Evolutionary conservation across 2,113 vertebrate genomes (phyloP), one percentile per base, ranked within the genome.

Genomic region (Labrus mixtus): DNA sequence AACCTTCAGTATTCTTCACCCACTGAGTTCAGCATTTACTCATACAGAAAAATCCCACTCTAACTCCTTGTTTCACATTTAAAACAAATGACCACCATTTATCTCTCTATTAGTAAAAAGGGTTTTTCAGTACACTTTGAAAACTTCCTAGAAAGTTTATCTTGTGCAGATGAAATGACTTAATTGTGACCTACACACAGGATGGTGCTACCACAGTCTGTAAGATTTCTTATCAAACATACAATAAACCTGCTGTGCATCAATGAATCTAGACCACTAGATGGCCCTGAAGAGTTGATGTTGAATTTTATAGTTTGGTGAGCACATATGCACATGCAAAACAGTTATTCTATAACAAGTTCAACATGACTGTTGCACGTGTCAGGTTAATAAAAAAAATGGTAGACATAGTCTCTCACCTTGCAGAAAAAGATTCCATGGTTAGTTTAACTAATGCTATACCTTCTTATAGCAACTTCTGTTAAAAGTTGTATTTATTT

Each of bases 11-110:
- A 16, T 61, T 19, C 4, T 12, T 43, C 70, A 20, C 70, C 80
- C 76, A 80, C 79, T 72, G 39, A 68, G 46, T 74, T 41, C 73
- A 57, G 73, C 2, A 25, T 36, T 82, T 23, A 86, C 41, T 79
- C 81, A 82, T 53, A 19, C 2, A 10, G 6, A 39, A 29, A 79
- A 43, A 58, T 41, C 41, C 22, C 51, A 33, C 20, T 68, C 19
- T 75, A 66, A 51, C 19, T 25, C n/a, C 1, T 16, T 11, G 2
- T 23, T 33, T 51, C 39, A 3, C 17, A 4, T 4, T 48, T 17
- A 19, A 17, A 51, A 63, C 2, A 29, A 65, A 23, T 63, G 45
- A 78, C n/a, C n/a, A n/a, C 20, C 8, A 51, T 8, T 8, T 15
- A n/a, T 20, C 25, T 9, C 6, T 2, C 0, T 3, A 37, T 20